Percentiles rank a stretch among this genome's conserved stretches.
phyloP scores from a whole-genome alignment of 2,888 invertebrate species.

The Blastobasis lacticolella region DNA sequence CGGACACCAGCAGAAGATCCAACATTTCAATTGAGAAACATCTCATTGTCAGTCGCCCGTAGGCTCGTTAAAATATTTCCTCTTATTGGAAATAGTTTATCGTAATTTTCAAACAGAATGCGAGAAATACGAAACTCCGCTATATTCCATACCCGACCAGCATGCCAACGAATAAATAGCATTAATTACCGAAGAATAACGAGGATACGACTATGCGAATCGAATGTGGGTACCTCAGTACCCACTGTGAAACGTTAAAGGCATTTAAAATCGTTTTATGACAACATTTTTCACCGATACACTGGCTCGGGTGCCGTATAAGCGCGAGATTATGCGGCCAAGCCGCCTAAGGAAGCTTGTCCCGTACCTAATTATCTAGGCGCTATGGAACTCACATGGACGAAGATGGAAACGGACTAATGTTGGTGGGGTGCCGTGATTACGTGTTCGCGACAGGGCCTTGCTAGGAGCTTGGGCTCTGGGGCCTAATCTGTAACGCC shows the following conservation, averaged over 20 bases:
- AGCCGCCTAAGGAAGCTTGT: slow-evolving; percentile 56
- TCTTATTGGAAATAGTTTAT: too few species aligned
- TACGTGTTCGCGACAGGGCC: slow-evolving; percentile 5
- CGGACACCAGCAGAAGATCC: too few species aligned
- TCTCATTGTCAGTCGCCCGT: too few species aligned
- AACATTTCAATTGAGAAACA: too few species aligned
- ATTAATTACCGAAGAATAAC: slow-evolving; percentile 15
- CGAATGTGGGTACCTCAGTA: slow-evolving; percentile 12
- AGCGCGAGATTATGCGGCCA: slow-evolving; percentile 56
- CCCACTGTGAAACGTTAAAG: slow-evolving; percentile 39
- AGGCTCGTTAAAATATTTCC: too few species aligned
- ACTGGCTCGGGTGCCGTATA: slow-evolving; percentile 52
- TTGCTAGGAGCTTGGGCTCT: neutral
- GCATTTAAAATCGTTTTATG: slow-evolving; percentile 58
- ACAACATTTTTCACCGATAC: slow-evolving; percentile 67
- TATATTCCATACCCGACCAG: too few species aligned
- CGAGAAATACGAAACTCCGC: too few species aligned
- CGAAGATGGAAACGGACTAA: slow-evolving; percentile 33
- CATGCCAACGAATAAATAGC: too few species aligned
- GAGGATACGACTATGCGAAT: slow-evolving; percentile 23
- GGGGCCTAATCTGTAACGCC: too few species aligned
- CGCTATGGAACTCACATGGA: slow-evolving; percentile 47
- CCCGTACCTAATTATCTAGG: slow-evolving; percentile 56
- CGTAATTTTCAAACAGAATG: too few species aligned
- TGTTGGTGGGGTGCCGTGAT: slow-evolving; percentile 2